phyloP scores from a whole-genome alignment of 1,140 invertebrate species.

The Plutomurus gul region DNA sequence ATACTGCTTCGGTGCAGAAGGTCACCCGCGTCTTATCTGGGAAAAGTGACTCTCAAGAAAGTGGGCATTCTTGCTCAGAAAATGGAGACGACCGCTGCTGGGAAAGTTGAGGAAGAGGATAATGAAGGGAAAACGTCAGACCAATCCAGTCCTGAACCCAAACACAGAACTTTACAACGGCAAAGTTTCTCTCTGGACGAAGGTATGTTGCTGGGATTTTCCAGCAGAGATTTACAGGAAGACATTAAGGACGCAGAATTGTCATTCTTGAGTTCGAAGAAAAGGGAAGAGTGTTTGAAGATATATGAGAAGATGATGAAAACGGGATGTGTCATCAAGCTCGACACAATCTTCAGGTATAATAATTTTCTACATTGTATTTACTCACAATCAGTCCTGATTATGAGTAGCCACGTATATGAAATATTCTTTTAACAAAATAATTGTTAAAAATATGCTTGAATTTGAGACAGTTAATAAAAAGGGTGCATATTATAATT shows the following conservation, averaged over 20 bases:
- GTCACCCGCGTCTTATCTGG: neutral
- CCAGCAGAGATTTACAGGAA: neutral
- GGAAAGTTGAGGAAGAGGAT: conserved; percentile 3
- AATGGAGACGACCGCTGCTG: conserved; percentile 12
- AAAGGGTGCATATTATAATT: too few species aligned
- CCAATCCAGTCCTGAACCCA: conserved; percentile 13
- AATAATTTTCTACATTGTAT: too few species aligned
- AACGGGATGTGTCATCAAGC: conserved; percentile 46
- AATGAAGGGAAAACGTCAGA: neutral
- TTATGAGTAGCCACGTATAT: too few species aligned
- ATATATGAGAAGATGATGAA: conserved; percentile 51
- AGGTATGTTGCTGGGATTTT: conserved; percentile 34
- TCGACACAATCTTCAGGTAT: conserved; percentile 53
- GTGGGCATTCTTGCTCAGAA: conserved; percentile 1
- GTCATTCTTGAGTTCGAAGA: conserved; percentile 44
- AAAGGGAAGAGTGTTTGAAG: conserved; percentile 50
- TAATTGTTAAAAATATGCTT: too few species aligned
- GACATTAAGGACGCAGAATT: conserved; percentile 5
- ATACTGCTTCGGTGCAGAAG: neutral
- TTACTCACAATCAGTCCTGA: neutral
- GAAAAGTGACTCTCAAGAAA: neutral
- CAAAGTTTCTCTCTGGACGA: conserved; percentile 46
- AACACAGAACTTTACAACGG: conserved; percentile 4
- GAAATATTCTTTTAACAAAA: too few species aligned
- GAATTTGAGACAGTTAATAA: too few species aligned